Evolutionary conservation across 2,113 vertebrate species (phyloP).

Genomic region (Pomatorhinus ruficollis): DNA sequence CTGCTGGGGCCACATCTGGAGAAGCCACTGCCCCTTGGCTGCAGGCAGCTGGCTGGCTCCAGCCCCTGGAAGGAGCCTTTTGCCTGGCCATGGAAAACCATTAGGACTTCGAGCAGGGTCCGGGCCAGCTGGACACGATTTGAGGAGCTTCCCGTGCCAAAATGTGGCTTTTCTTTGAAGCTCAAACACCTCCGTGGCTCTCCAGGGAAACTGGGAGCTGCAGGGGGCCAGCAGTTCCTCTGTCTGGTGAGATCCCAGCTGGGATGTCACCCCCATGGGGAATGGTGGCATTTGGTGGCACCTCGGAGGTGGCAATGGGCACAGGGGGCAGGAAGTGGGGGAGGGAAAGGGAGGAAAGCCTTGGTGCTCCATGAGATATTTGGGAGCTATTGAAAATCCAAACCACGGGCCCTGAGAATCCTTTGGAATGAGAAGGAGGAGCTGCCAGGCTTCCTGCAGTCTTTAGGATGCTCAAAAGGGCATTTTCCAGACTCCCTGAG

Average conservation of each 20-base stretch:
- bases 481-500: rapidly evolving
- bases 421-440: rapidly evolving
- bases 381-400: background rate
- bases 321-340: background rate
- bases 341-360: background rate
- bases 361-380: background rate
- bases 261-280: background rate
- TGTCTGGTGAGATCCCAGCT: background rate
- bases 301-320: background rate
- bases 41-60: background rate
- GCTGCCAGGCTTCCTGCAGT: background rate
- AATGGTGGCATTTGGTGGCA: background rate
- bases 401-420: background rate
- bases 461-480: background rate
- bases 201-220: rapidly evolving
- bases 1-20: background rate
- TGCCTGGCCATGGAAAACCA: conserved; percentile 30
- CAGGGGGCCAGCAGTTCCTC: background rate
- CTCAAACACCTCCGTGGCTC: background rate
- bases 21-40: rapidly evolving
- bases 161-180: background rate
- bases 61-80: background rate
- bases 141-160: background rate
- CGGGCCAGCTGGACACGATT: background rate
- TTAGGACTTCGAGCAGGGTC: background rate